Base-by-base conservation (phyloP, 2,797 vertebrate species). In the Urosaurus nigricauda region DNA sequence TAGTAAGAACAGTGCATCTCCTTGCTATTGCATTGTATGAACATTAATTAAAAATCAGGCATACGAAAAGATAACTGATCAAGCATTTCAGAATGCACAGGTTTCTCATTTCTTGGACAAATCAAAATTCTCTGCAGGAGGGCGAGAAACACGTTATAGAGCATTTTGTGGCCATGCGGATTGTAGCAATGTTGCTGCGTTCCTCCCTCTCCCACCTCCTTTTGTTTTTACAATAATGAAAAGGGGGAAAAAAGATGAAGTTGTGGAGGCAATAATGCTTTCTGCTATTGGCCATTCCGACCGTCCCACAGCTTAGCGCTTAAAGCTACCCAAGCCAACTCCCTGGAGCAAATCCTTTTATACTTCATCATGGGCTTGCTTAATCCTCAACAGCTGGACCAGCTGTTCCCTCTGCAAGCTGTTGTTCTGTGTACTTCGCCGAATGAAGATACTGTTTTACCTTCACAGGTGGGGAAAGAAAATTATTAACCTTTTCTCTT, bases 371-470 rank as follows among this genome's bases (percentile, higher is more conserved):
- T 17, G 29, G 77, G 32, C n/a, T 8, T 68, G 43, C 43, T 79
- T 83, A 83, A 83, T 83, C 65, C 82, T 5, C 29, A 9, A n/a
- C 82, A 83, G 82, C 43, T 83, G 82, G 40, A 2, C 82, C 63
- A 70, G 63, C 37, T 83, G 81, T 47, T 53, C 65, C 9, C 14
- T 3, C 16, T 35, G 11, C 40, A 51, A 26, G 3, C 56, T 58
- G 56, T 58, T 19, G 16, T 13, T 73, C 82, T n/a, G 17, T 51
- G 21, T 4, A 26, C 63, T 68, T 35, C n/a, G 16, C 3, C 16
- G 32, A 63, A 79, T 14, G 8, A 53, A 58, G 16, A 37, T 56
- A 35, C 63, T 40, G 51, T 40, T 29, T 3, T 56, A 56, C 78
- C 47, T 71, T 80, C 40, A 56, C 21, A 79, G 78, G 63, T 70